These are phyloP conservation scores for Cryptoleucopteryx plumbea DNA, from an alignment of 2,113 vertebrate species.

Conservation along the genomic window DNA sequence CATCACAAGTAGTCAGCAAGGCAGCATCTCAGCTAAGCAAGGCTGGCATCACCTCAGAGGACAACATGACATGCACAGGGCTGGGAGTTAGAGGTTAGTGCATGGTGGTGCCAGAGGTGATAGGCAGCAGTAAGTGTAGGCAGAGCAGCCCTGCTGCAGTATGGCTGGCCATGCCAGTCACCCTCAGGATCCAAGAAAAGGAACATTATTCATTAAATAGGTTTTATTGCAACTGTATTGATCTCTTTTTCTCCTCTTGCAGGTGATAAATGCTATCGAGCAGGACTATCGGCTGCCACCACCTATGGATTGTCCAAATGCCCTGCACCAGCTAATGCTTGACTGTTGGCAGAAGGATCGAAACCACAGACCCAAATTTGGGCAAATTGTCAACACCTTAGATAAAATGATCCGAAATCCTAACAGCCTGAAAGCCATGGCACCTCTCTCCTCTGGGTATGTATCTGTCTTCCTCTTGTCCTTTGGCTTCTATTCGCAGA, in stretches of 20 bases:
- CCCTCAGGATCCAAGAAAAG: not conserved
- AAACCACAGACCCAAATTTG: constrained; percentile 92
- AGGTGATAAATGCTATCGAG: constrained; percentile 97
- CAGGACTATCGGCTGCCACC: constrained; percentile 93
- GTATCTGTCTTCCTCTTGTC: not conserved
- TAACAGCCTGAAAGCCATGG: constrained; percentile 90
- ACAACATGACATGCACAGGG: not conserved
- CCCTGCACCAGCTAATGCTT: constrained; percentile 94
- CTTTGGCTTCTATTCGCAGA: not conserved
- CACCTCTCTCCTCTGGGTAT: constrained; percentile 90
- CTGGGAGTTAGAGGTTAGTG: not conserved
- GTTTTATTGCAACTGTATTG: not conserved
- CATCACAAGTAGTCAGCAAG: not conserved
- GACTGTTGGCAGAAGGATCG: constrained; percentile 98
- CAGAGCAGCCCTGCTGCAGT: not conserved
- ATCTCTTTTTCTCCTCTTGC: not conserved
- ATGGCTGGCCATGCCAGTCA: not conserved
- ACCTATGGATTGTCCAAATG: constrained; percentile 92
- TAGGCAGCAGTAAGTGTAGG: not conserved
- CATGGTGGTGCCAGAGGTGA: not conserved
- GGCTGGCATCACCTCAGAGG: not conserved
- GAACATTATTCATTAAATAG: not conserved
- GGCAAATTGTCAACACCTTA: constrained; percentile 91
- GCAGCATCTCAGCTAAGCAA: not conserved
- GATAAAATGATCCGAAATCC: constrained; percentile 98